These are phyloP conservation scores for Tholera decimalis DNA, from an alignment of 2,888 invertebrate species.

Conservation along the genomic window DNA sequence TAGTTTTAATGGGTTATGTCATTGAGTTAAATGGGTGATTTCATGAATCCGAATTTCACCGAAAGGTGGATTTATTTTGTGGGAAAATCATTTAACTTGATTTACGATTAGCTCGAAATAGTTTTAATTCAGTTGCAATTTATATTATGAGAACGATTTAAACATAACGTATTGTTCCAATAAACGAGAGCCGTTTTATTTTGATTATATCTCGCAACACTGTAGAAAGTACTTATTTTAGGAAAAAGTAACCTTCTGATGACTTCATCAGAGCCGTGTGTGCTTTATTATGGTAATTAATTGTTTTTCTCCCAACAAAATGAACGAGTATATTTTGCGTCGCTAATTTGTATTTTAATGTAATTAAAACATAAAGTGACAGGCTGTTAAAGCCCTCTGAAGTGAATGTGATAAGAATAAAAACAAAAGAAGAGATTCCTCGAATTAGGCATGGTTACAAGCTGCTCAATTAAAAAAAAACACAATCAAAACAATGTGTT, in stretches of 20 bases:
- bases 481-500: too few species aligned
- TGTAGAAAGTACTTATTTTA: not conserved
- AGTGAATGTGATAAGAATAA: slow-evolving; percentile 20
- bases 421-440: too few species aligned
- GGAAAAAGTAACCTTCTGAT: slow-evolving; percentile 14
- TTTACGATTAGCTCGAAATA: not conserved
- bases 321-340: slow-evolving; percentile 44
- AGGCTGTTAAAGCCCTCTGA: slow-evolving; percentile 6
- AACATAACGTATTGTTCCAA: too few species aligned
- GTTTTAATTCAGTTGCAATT: not conserved
- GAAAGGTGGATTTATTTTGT: slow-evolving; percentile 3
- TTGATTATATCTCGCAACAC: not conserved
- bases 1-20: slow-evolving; percentile 45
- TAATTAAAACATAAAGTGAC: slow-evolving; percentile 46
- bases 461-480: too few species aligned
- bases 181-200: not conserved
- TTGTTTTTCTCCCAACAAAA: slow-evolving; percentile 53
- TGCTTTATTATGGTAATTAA: slow-evolving; percentile 59
- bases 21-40: slow-evolving; percentile 31
- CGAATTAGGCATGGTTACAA: too few species aligned
- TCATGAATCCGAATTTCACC: slow-evolving; percentile 8
- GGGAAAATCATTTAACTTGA: slow-evolving; percentile 6
- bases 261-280: slow-evolving; percentile 41
- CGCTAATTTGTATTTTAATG: slow-evolving; percentile 42
- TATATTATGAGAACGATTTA: not conserved